Conservation (phyloP, 2,888 invertebrate species). For the Tachina grossa region DNA sequence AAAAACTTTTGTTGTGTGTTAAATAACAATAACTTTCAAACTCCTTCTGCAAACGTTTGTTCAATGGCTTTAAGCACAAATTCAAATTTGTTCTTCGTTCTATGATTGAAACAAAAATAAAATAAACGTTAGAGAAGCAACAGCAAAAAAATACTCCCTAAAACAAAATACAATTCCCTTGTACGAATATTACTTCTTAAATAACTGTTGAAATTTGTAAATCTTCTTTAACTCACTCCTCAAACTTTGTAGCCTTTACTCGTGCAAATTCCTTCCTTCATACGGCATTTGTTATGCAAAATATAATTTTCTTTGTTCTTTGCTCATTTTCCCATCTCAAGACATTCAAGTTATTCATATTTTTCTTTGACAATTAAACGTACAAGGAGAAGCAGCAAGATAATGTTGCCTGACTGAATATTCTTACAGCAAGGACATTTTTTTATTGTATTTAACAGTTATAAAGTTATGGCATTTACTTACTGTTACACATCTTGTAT, state of each 20-base stretch:
- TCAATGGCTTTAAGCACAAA: constrained; percentile 42
- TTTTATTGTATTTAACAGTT: constrained; percentile 59
- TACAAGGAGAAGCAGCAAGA: not conserved
- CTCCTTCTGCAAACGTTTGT: constrained; percentile 28
- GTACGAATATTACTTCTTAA: constrained; percentile 37
- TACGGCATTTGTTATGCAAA: constrained; percentile 68
- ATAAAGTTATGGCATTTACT: constrained; percentile 50
- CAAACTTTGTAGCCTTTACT: not conserved
- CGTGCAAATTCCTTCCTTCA: constrained; percentile 16
- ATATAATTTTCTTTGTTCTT: constrained; percentile 69
- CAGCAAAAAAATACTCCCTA: constrained; percentile 4
- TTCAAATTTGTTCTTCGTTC: constrained; percentile 21
- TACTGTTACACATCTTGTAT: constrained; percentile 21
- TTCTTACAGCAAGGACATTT: constrained; percentile 59
- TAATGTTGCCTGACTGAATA: constrained; percentile 27
- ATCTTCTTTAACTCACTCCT: constrained; percentile 31
- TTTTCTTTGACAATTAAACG: constrained; percentile 68
- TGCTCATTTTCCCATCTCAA: constrained; percentile 50
- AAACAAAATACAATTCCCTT: constrained; percentile 21
- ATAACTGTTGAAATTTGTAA: constrained; percentile 64
- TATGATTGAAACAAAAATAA: constrained; percentile 4
- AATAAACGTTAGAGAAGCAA: constrained; percentile 8
- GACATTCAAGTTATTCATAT: constrained; percentile 54
- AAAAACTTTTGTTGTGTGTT: constrained; percentile 62
- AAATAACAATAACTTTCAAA: constrained; percentile 53